phyloP scores from a whole-genome alignment of 2,113 vertebrate genomes.

The Neomonachus schauinslandi region DNA sequence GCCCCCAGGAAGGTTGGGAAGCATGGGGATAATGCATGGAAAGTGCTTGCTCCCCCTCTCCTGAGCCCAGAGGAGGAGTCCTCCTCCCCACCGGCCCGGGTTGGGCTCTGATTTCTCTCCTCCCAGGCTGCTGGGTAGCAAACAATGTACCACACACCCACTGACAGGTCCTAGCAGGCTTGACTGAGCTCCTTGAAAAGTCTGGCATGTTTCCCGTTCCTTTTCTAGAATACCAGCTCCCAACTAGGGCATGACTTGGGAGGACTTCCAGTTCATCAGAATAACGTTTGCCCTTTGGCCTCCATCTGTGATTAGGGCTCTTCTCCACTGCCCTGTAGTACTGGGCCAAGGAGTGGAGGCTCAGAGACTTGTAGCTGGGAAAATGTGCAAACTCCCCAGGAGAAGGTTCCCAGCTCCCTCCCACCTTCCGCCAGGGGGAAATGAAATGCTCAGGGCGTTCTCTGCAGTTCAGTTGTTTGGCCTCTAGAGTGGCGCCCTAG shows the following conservation, averaged over 20 bases:
- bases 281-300: neutral
- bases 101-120: neutral
- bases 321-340: neutral
- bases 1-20: neutral
- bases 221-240: conserved; percentile 10
- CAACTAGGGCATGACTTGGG: neutral
- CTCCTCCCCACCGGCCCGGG: neutral
- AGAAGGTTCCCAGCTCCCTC: neutral
- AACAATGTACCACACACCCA: neutral
- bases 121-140: neutral
- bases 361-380: neutral
- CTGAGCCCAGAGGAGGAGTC: neutral
- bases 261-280: neutral
- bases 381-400: neutral
- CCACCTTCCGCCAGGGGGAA: neutral
- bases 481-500: neutral
- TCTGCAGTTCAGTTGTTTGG: neutral
- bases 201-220: neutral
- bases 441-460: rapidly evolving
- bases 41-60: too few species aligned
- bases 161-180: neutral
- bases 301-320: conserved; percentile 22
- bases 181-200: conserved; percentile 26
- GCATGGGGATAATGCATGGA: neutral
- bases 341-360: neutral